These are phyloP conservation scores for Rhinoraja longicauda DNA, from an alignment of 2,797 vertebrate genomes.

Conservation along the genomic window DNA sequence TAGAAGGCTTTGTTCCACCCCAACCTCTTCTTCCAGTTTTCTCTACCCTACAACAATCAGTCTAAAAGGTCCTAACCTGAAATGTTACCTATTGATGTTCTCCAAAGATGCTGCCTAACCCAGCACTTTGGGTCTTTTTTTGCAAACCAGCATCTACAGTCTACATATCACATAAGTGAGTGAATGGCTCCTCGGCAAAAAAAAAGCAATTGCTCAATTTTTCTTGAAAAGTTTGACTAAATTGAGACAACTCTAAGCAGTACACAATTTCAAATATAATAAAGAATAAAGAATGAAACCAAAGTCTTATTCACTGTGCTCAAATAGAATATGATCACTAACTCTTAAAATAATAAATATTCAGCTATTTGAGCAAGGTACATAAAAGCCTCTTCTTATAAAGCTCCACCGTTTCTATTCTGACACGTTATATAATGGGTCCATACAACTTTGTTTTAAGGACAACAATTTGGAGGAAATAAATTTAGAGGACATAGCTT, in stretches of 20 bases:
- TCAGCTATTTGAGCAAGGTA: background rate
- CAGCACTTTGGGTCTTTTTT: too few species aligned
- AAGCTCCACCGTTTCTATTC: background rate
- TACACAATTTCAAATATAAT: background rate
- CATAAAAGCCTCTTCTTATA: background rate
- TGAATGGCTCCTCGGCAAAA: background rate
- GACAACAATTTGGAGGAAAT: background rate
- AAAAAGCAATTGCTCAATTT: background rate
- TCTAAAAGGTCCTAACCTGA: too few species aligned
- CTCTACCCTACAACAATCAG: too few species aligned
- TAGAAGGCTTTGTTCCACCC: too few species aligned
- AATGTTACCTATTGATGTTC: too few species aligned
- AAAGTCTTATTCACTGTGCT: background rate
- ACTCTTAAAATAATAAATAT: background rate
- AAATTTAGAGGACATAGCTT: background rate
- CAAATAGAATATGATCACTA: background rate
- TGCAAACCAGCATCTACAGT: too few species aligned
- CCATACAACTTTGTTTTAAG: background rate
- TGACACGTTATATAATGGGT: background rate
- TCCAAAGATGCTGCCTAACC: too few species aligned
- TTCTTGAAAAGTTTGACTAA: background rate
- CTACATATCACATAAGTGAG: background rate
- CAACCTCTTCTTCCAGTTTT: too few species aligned
- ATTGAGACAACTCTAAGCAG: background rate
- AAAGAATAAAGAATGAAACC: background rate